Percentiles rank a stretch among this genome's conserved stretches.
Evolutionary conservation across 2,888 invertebrate species (phyloP).

Genomic region (Lasioglossum villosulum): DNA sequence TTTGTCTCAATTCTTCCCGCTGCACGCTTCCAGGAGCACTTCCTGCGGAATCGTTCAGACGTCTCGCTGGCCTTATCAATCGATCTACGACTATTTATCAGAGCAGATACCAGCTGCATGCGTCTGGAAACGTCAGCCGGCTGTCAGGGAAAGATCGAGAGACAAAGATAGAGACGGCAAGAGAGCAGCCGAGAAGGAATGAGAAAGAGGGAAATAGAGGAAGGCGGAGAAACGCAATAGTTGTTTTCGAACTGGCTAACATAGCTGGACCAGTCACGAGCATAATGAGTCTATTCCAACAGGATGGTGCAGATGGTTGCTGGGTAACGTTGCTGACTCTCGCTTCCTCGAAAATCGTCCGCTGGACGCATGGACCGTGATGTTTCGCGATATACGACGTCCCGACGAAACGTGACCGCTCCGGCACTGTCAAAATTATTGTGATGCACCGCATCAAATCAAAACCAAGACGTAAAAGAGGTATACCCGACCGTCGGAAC

Average conservation of each 20-base stretch:
- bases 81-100: constrained; percentile 48
- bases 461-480: neutral
- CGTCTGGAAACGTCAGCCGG: constrained; percentile 33
- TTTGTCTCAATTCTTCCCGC: constrained; percentile 23
- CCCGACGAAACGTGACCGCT: constrained; percentile 51
- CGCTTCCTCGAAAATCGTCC: constrained; percentile 60
- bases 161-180: neutral
- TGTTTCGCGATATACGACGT: constrained; percentile 52
- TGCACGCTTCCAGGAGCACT: neutral
- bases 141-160: constrained; percentile 18
- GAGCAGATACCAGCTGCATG: constrained; percentile 24
- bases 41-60: constrained; percentile 22
- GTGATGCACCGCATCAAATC: constrained; percentile 1
- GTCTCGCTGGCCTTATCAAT: constrained; percentile 34
- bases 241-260: constrained; percentile 77
- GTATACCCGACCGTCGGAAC: neutral
- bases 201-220: neutral
- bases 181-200: neutral
- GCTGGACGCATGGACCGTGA: constrained; percentile 44
- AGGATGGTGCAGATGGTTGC: constrained; percentile 62
- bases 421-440: constrained; percentile 31
- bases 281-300: constrained; percentile 79
- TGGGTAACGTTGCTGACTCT: constrained; percentile 32
- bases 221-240: constrained; percentile 59
- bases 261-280: constrained; percentile 73